Conservation (phyloP, 1,140 invertebrate species). For the Gonioctena quinquepunctata region DNA sequence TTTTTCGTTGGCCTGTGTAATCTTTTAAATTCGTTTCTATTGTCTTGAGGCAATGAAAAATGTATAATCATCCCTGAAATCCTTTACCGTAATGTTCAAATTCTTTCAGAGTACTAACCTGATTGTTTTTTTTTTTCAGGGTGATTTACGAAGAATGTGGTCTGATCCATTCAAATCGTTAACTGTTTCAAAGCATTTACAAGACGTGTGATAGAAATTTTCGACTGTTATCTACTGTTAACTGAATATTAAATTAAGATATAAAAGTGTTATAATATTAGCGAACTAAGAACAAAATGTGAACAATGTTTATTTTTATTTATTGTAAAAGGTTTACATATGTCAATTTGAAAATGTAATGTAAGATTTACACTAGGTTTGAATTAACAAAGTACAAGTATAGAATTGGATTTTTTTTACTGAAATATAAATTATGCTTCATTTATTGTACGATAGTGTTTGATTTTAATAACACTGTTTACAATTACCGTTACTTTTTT, state of each 20-base stretch:
- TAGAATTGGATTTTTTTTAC: not conserved
- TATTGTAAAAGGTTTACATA: not conserved
- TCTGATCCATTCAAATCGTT: conserved; percentile 92
- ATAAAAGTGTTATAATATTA: conserved; percentile 11
- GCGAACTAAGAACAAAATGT: conserved; percentile 2
- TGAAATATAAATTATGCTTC: not conserved
- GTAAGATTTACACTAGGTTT: not conserved
- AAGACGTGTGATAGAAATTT: conserved; percentile 66
- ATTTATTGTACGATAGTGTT: not conserved
- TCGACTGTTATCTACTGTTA: conserved; percentile 15
- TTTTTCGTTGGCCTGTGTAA: no score
- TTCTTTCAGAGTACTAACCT: no score
- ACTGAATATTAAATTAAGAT: conserved; percentile 11
- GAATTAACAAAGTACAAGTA: not conserved
- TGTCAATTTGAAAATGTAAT: not conserved
- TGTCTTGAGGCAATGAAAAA: no score
- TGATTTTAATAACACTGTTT: no score
- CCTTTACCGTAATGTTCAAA: no score
- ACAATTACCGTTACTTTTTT: no score
- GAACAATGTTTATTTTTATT: conserved; percentile 6
- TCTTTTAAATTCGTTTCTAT: no score
- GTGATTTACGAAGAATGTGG: conserved; percentile 96
- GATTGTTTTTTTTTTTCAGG: conserved; percentile 63
- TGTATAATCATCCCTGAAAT: no score
- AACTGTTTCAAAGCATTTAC: conserved; percentile 71